These are phyloP conservation scores for Hassar affinis DNA, from an alignment of 2,113 vertebrate genomes.

Conservation along the genomic window DNA sequence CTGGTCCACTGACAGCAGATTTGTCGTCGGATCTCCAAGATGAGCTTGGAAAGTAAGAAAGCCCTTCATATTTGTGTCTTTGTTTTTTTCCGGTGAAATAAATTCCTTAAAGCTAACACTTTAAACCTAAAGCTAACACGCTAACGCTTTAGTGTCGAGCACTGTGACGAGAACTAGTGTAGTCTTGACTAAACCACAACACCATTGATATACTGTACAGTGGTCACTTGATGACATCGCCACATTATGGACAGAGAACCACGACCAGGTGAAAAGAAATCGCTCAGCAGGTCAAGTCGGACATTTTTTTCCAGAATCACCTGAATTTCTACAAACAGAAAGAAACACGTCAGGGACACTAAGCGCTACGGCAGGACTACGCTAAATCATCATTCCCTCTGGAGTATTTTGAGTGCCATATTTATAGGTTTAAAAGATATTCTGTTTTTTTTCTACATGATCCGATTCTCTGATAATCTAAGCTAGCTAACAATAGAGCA, in stretches of 20 bases:
- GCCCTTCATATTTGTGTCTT: conserved; percentile 70
- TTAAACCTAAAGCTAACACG: conserved; percentile 42
- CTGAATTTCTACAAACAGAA: conserved; percentile 54
- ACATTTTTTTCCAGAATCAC: conserved; percentile 54
- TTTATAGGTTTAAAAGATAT: conserved; percentile 59
- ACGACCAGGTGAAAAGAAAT: conserved; percentile 59
- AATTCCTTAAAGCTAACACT: conserved; percentile 42
- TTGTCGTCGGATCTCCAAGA: conserved; percentile 67
- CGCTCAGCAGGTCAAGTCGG: conserved; percentile 58
- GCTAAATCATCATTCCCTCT: conserved; percentile 55
- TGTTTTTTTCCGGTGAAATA: conserved; percentile 25
- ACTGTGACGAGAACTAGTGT: conserved; percentile 60
- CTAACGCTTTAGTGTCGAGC: conserved; percentile 41
- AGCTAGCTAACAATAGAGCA: conserved; percentile 47
- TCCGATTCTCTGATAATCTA: conserved; percentile 53
- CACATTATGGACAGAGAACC: conserved; percentile 60
- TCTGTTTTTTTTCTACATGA: conserved; percentile 53
- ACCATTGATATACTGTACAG: conserved; percentile 47
- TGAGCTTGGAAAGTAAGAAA: conserved; percentile 73
- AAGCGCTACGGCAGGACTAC: conserved; percentile 63
- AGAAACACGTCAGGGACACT: conserved; percentile 54
- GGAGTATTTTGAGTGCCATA: conserved; percentile 53
- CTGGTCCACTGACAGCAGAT: conserved; percentile 66
- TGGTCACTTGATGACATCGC: conserved; percentile 50
- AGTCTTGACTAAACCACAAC: conserved; percentile 46